Conservation (phyloP, 2,888 invertebrate species). For the Anagyrus pseudococci region DNA sequence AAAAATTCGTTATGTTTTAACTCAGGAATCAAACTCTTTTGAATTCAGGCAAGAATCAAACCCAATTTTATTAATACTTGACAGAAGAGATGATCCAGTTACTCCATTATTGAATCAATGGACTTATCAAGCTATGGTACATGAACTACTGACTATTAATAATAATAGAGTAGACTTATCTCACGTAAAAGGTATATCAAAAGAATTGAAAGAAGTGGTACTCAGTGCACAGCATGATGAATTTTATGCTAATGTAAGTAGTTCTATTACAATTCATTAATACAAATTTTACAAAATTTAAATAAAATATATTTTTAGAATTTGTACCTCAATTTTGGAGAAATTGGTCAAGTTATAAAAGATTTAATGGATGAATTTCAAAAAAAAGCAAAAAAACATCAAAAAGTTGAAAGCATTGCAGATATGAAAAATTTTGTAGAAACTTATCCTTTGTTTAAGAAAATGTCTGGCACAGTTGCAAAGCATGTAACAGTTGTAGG, state of each 20-base stretch:
- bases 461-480: conserved; percentile 93
- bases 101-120: conserved; percentile 96
- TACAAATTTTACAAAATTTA: conserved; percentile 13
- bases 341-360: conserved; percentile 97
- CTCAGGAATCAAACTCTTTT: conserved; percentile 86
- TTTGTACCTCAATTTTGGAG: conserved; percentile 95
- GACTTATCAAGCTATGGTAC: conserved; percentile 99
- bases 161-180: conserved; percentile 88
- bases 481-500: conserved; percentile 98
- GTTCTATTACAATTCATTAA: conserved; percentile 23
- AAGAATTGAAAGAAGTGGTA: conserved; percentile 92
- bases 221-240: conserved; percentile 95
- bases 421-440: conserved; percentile 99
- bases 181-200: conserved; percentile 81
- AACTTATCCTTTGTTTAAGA: conserved; percentile 97
- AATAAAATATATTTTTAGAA: conserved; percentile 68
- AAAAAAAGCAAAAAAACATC: conserved; percentile 91
- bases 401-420: conserved; percentile 96
- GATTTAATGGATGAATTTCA: conserved; percentile 98
- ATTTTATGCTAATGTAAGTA: conserved; percentile 86
- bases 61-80: conserved; percentile 87
- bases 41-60: conserved; percentile 81
- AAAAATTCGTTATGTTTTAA: conserved; percentile 82
- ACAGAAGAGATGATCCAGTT: conserved; percentile 92
- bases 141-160: conserved; percentile 90